Evolutionary conservation across 2,797 vertebrate genomes (phyloP).

Genomic region (Eleutherodactylus coqui): DNA sequence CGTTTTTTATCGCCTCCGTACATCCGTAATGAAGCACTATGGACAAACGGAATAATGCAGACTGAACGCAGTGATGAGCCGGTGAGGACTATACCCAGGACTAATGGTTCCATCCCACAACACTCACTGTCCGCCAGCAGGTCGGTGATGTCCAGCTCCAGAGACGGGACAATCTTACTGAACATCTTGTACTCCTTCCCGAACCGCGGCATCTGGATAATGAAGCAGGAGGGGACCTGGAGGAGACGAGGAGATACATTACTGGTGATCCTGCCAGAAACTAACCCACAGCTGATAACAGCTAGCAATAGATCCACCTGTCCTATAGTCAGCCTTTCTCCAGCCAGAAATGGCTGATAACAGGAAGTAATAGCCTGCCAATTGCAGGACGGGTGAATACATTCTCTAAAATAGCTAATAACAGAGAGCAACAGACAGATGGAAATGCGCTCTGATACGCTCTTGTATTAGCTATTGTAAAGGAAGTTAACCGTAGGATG

Average conservation of each 20-base stretch:
- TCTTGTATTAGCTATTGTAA: too few species aligned
- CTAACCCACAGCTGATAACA: background rate
- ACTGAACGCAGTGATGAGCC: too few species aligned
- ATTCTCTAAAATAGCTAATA: background rate
- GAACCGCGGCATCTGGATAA: conserved; percentile 92
- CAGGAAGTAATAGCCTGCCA: background rate
- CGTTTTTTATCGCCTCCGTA: too few species aligned
- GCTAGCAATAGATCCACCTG: background rate
- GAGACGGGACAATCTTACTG: conserved; percentile 87
- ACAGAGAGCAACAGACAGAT: background rate
- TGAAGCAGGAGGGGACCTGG: conserved; percentile 88
- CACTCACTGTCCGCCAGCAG: conserved; percentile 83
- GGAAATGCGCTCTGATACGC: too few species aligned
- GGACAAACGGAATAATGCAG: too few species aligned
- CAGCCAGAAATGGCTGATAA: background rate
- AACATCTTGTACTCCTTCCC: conserved; percentile 95
- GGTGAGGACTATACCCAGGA: too few species aligned
- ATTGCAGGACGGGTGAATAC: too few species aligned
- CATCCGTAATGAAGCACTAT: too few species aligned
- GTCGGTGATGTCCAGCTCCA: conserved; percentile 87
- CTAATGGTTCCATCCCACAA: too few species aligned
- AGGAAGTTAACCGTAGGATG: too few species aligned
- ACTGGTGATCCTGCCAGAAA: background rate
- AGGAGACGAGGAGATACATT: background rate
- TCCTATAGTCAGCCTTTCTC: background rate